These are phyloP conservation scores for Noturus placidus DNA, from an alignment of 2,113 vertebrate genomes.

Conservation along the genomic window DNA sequence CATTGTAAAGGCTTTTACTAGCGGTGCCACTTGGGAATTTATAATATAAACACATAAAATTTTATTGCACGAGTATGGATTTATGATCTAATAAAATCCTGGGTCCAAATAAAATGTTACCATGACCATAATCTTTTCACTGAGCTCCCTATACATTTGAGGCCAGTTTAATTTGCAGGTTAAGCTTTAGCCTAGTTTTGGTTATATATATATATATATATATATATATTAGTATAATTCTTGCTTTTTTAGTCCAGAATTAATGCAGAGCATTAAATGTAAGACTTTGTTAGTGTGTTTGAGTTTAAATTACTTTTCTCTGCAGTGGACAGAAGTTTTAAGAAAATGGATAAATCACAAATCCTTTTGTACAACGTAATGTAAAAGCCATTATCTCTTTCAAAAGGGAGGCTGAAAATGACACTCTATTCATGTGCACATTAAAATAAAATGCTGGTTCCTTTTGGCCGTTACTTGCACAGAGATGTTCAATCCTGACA, in stretches of 20 bases:
- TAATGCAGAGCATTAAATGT: neutral
- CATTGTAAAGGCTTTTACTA: neutral
- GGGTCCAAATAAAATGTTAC: conserved; percentile 22
- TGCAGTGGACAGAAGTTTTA: conserved; percentile 46
- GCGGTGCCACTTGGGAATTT: conserved; percentile 21
- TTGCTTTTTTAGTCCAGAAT: conserved; percentile 1
- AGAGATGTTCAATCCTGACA: conserved; percentile 78
- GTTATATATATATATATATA: too few species aligned
- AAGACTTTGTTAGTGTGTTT: conserved; percentile 5
- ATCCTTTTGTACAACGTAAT: conserved; percentile 47
- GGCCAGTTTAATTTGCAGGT: conserved; percentile 13
- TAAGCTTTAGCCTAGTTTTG: neutral
- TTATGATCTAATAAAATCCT: conserved; percentile 13
- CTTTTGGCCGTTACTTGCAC: conserved; percentile 70
- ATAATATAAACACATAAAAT: conserved; percentile 16
- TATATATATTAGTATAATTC: neutral
- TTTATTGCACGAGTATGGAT: conserved; percentile 28
- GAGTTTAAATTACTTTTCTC: conserved; percentile 47
- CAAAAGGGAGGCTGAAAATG: conserved; percentile 56
- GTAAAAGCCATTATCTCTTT: conserved; percentile 59
- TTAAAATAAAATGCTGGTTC: conserved; percentile 63
- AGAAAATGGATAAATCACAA: conserved; percentile 54
- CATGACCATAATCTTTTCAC: conserved; percentile 1
- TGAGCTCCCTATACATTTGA: neutral
- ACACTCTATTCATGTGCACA: conserved; percentile 59